Base-by-base conservation (phyloP, 2,888 invertebrate species). In the Asteroscopus sphinx region DNA sequence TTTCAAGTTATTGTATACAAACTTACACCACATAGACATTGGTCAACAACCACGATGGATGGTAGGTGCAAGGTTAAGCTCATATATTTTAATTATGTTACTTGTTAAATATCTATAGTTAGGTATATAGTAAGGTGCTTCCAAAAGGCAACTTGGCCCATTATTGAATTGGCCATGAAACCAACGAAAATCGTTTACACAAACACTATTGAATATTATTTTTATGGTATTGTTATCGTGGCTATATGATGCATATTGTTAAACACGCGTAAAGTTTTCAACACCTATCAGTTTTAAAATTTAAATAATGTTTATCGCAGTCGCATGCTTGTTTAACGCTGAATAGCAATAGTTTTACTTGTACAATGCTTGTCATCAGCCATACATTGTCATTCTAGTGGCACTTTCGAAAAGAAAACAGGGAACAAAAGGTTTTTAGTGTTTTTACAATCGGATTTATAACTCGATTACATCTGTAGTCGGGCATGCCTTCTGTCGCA, bases 11-110 rank as follows among this genome's bases (percentile, higher is more conserved):
- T 60, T 71, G 52, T 69, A 63, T 62, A 57, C 47, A 40, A 67
- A 66, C 73, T 69, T 74, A 68, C 65, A 74, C 65, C 62, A 68
- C 47, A 52, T 46, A 52, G 12, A 48, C 64, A 70, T 80, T 79
- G 64, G 60, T 55, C 61, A 80, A 75, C 40, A 35, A 6, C 46
- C 26, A 17, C 49, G 37, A 16, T 46, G 54, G 64, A 55, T 59
- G 72, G 59, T 40, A 66, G 54, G 45, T 39, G 49, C 76, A 76
- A 73, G 73, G 73, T 61, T 61, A 62, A 51, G 15, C 44, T 45
- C 57, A 55, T 67, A 67, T 57, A 63, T 72, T 76, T 76, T 67
- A 68, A 75, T 67, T 57, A 67, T 16, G 16, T 63, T 57, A 53
- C 47, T 47, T 47, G 37, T 57, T 36, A 44, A 61, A 13, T 12